Percentiles rank a stretch among this genome's conserved stretches.
These are phyloP conservation scores for Scolopax bukidnonensis DNA, from an alignment of 2,797 vertebrate species.

Conservation along the genomic window DNA sequence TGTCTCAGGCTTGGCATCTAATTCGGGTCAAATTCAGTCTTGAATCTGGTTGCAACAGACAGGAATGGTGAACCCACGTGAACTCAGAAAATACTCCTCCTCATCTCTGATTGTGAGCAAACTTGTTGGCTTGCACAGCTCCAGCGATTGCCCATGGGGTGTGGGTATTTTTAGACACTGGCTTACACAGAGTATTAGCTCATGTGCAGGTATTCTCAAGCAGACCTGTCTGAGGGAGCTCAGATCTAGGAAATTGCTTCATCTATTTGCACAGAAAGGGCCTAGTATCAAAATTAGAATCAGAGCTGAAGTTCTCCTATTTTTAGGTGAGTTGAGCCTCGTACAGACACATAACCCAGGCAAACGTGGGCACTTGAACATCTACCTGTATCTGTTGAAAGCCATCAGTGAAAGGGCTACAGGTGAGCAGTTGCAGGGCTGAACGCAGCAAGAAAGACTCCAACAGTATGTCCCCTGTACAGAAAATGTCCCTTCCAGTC, in stretches of 20 bases:
- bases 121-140: constrained; percentile 21
- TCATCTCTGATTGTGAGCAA: constrained; percentile 1
- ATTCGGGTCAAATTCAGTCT: constrained; percentile 24
- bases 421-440: background rate
- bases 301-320: background rate
- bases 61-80: background rate
- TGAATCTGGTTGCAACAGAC: constrained; percentile 17
- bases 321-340: background rate
- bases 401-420: background rate
- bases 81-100: constrained; percentile 6
- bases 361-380: background rate
- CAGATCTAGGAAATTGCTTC: background rate
- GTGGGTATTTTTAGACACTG: constrained; percentile 47
- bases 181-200: constrained; percentile 30
- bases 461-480: background rate
- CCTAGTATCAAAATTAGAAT: background rate
- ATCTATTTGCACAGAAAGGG: background rate
- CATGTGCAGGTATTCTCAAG: background rate
- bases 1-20: constrained; percentile 7
- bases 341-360: background rate
- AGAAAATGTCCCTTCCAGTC: background rate
- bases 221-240: background rate
- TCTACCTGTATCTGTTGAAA: background rate
- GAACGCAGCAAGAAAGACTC: background rate
- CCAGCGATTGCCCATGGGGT: constrained; percentile 24